These are phyloP conservation scores for Drosophila littoralis DNA, from an alignment of 1,140 invertebrate genomes.

Conservation along the genomic window DNA sequence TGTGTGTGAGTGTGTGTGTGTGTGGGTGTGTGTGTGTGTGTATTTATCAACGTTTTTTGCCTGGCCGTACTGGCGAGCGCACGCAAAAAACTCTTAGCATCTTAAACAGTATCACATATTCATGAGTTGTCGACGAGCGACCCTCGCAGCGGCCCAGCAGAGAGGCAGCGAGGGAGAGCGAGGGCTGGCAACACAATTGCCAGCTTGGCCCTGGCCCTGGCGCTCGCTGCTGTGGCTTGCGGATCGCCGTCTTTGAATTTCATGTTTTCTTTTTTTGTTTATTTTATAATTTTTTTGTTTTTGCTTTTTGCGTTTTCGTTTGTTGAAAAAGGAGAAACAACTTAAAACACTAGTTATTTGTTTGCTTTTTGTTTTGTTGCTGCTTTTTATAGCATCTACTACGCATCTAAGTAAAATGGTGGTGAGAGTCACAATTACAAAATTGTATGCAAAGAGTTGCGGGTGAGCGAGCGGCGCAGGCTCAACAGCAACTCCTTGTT, in stretches of 20 bases:
- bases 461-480: conserved; percentile 3
- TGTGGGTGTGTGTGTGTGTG: conserved; percentile 44
- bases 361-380: conserved; percentile 24
- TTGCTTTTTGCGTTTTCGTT: conserved; percentile 27
- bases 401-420: conserved; percentile 82
- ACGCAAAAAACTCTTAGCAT: conserved; percentile 73
- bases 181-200: conserved; percentile 2
- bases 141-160: conserved; percentile 49
- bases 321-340: conserved; percentile 77
- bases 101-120: conserved; percentile 83
- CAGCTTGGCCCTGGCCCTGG: not conserved
- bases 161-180: not conserved
- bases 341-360: conserved; percentile 77
- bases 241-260: conserved; percentile 77
- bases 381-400: conserved; percentile 64
- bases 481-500: conserved; percentile 34
- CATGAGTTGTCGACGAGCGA: conserved; percentile 79
- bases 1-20: conserved; percentile 17
- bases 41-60: conserved; percentile 64
- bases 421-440: conserved; percentile 82
- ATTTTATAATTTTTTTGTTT: conserved; percentile 30
- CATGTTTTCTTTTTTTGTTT: conserved; percentile 65
- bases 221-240: conserved; percentile 24
- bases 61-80: conserved; percentile 45
- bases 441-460: conserved; percentile 33